These are phyloP conservation scores for Psittacus erithacus DNA, from an alignment of 2,113 vertebrate genomes.

Conservation along the genomic window DNA sequence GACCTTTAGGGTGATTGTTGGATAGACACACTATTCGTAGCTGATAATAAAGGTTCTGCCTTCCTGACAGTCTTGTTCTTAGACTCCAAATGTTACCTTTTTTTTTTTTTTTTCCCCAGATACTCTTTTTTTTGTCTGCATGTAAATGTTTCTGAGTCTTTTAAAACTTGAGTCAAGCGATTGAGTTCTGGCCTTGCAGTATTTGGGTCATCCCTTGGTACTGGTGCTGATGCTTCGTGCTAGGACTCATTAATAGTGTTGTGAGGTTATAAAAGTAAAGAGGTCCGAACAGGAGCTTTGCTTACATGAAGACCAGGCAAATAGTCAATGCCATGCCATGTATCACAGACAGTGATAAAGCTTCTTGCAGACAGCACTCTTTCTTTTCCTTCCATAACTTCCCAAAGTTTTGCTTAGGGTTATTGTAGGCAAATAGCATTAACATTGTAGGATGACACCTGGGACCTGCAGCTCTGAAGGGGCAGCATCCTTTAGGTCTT, in stretches of 20 bases:
- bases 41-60: not conserved
- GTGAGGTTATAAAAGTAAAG: not conserved
- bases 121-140: not conserved
- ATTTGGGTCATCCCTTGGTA: not conserved
- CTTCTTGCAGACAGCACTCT: not conserved
- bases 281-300: not conserved
- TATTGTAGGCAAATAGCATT: not conserved
- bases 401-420: not conserved
- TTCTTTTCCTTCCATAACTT: not conserved
- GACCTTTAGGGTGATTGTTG: not conserved
- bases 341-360: not conserved
- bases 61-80: not conserved
- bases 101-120: not conserved
- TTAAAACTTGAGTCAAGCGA: not conserved
- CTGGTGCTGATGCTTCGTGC: not conserved
- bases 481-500: not conserved
- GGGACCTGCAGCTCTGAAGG: not conserved
- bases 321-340: rapidly evolving
- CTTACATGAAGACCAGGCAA: not conserved
- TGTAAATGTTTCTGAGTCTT: not conserved
- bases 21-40: not conserved
- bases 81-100: not conserved
- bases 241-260: rapidly evolving
- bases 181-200: not conserved
- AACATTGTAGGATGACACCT: not conserved